Evolutionary conservation across 2,113 vertebrate species (phyloP).

Genomic region (Tenrec ecaudatus): DNA sequence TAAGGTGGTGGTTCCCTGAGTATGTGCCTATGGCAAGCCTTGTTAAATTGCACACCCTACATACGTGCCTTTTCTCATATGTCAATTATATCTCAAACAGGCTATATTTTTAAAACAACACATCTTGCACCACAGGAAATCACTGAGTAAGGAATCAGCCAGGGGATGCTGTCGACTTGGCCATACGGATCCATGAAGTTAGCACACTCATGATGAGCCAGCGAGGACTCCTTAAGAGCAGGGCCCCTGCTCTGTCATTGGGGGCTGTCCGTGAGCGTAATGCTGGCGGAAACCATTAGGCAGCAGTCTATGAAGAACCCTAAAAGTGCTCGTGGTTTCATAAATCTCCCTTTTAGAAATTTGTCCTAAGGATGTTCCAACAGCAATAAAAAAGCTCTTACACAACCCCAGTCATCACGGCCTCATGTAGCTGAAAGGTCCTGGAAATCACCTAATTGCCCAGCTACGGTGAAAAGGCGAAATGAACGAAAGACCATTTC

Average conservation of each 20-base stretch:
- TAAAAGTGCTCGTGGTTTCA: constrained; percentile 34
- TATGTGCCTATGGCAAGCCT: not conserved
- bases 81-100: not conserved
- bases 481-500: constrained; percentile 26
- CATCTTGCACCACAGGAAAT: not conserved
- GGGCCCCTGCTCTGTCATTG: not conserved
- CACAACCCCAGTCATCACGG: constrained; percentile 32
- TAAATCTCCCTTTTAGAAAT: constrained; percentile 40
- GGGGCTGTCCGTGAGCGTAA: not conserved
- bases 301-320: constrained; percentile 19
- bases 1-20: not conserved
- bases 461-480: constrained; percentile 1
- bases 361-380: constrained; percentile 50
- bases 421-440: constrained; percentile 36
- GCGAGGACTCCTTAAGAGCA: not conserved
- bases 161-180: not conserved
- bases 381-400: constrained; percentile 45
- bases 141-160: not conserved
- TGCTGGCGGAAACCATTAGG: not conserved
- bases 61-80: not conserved
- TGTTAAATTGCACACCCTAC: not conserved
- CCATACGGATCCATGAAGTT: not conserved
- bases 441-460: constrained; percentile 18
- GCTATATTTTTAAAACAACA: not conserved
- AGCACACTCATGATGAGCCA: not conserved